phyloP scores from a whole-genome alignment of 2,113 vertebrate species.

The Phylloscopus trochilus region DNA sequence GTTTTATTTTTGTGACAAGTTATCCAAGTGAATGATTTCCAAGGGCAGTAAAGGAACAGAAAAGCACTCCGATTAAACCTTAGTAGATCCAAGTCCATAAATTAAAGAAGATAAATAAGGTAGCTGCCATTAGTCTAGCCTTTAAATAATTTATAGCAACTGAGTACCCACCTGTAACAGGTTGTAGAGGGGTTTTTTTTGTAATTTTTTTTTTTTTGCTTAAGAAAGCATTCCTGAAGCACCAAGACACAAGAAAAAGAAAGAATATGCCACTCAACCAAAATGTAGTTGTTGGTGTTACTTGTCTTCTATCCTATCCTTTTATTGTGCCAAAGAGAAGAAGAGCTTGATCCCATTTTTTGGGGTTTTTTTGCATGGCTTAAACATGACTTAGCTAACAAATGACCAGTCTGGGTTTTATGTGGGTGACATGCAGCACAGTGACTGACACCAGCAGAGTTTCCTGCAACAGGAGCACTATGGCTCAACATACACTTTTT shows the following conservation, averaged over 20 bases:
- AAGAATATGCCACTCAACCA: not conserved
- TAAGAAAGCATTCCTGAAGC: not conserved
- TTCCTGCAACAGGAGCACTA: not conserved
- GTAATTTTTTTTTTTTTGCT: not conserved
- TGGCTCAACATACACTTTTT: not conserved
- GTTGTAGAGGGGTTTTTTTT: rapidly evolving
- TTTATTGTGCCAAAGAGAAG: not conserved
- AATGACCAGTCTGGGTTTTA: not conserved
- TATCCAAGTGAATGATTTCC: conserved; percentile 28
- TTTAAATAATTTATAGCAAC: not conserved
- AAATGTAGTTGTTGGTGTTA: not conserved
- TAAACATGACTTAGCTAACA: not conserved
- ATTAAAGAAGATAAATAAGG: not conserved
- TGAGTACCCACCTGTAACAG: not conserved
- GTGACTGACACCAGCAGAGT: not conserved
- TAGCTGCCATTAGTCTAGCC: not conserved
- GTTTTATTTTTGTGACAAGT: not conserved
- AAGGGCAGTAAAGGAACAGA: conserved; percentile 3
- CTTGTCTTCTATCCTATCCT: not conserved
- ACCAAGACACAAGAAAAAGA: not conserved
- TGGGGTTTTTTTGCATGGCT: not conserved
- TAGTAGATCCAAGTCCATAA: not conserved
- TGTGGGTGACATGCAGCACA: not conserved
- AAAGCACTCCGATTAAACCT: conserved; percentile 15
- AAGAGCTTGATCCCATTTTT: not conserved